Conservation (phyloP, 2,113 vertebrate genomes). For the Oplegnathus fasciatus region DNA sequence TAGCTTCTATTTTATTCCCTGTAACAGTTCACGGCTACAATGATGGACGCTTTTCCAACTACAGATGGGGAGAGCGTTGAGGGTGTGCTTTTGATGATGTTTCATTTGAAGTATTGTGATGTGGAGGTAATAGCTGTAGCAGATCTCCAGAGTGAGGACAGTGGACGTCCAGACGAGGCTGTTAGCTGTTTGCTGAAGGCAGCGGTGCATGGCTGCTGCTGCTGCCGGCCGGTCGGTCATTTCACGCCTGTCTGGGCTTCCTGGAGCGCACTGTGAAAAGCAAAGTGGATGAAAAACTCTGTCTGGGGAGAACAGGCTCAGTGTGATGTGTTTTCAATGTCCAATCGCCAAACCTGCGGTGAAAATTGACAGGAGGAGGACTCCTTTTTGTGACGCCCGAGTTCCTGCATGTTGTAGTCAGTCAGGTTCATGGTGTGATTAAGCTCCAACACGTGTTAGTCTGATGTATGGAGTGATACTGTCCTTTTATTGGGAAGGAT, state of each 20-base stretch:
- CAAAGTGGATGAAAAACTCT: conserved; percentile 44
- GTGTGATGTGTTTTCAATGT: conserved; percentile 13
- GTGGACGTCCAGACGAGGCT: conserved; percentile 25
- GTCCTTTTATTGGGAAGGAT: not conserved
- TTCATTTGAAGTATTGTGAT: conserved; percentile 35
- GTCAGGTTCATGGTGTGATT: conserved; percentile 5
- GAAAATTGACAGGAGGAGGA: not conserved
- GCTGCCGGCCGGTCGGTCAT: conserved; percentile 50
- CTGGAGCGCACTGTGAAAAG: conserved; percentile 13
- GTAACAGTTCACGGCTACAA: not conserved
- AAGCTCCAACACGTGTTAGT: not conserved
- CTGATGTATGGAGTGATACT: not conserved
- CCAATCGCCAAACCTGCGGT: not conserved
- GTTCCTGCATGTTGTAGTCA: not conserved
- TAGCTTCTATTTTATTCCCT: not conserved
- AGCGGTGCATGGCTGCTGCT: conserved; percentile 33
- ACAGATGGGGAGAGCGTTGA: not conserved
- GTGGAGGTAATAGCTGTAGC: conserved; percentile 36
- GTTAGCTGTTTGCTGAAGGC: conserved; percentile 52
- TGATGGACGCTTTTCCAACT: not conserved
- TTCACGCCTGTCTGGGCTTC: conserved; percentile 67
- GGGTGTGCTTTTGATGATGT: conserved; percentile 19
- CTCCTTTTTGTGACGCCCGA: not conserved
- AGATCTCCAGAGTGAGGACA: conserved; percentile 22
- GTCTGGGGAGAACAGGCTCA: not conserved